Base-by-base conservation (phyloP, 2,113 vertebrate species). In the Helogale parvula region DNA sequence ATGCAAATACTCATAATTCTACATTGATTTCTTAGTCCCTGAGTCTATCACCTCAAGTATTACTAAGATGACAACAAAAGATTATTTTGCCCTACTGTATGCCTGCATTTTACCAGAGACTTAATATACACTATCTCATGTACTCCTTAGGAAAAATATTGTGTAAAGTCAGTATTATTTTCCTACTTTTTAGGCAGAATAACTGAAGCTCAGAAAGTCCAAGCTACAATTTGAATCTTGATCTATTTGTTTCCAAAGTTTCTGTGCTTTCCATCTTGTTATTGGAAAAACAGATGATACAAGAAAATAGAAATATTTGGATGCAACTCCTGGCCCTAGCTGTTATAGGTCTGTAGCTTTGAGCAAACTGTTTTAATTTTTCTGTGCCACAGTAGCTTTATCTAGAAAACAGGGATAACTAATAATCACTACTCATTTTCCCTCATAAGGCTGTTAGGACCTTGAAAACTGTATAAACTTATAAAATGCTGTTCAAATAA, bases 401-500 rank as follows among this genome's bases (percentile, higher is more conserved):
- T 81, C 90, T 66, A 45, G 25, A 95, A 92, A 92, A 90, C 9
- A 15, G 3, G 63, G 27, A 77, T 90, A 81, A 76, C 33, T 65
- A 84, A 82, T 35, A 47, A 71, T 74, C 87, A 88, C 57, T 93
- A 71, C 7, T 71, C 38, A 23, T 79, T 87, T 41, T 84, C 21
- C n/a, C 21, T 96, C 74, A n/a, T 65, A 35, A 80, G 23, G n/a
- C n/a, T 89, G 9, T 82, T 76, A 90, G 68, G 35, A 10, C 41
- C 84, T 74, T 93, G n/a, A 86, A 95, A 97, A 88, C 27, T 76
- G 0, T 92, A 47, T 69, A 74, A 97, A 88, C 17, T 65, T 94
- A 60, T 66, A 94, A 94, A 95, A 94, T 82, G 13, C 2, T 79
- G 47, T 93, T 90, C 47, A 90, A 97, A 85, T 94, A 74, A 72